Percentiles rank a stretch among this genome's conserved stretches.
phyloP scores from a whole-genome alignment of 2,797 vertebrate species.

The Megaceryle alcyon region DNA sequence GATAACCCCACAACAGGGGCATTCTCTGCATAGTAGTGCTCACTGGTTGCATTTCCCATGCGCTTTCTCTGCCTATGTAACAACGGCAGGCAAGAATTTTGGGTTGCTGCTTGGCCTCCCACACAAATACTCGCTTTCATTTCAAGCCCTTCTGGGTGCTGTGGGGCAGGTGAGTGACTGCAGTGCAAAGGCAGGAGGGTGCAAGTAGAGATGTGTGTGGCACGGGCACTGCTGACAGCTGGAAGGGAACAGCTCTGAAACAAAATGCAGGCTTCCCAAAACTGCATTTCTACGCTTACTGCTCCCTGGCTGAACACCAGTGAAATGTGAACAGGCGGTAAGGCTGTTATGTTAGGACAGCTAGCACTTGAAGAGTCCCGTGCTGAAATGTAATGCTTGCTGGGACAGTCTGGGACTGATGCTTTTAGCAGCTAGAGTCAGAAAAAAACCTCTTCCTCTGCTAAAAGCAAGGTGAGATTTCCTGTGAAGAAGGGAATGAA shows the following conservation, averaged over 20 bases:
- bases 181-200: rapidly evolving
- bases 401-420: background rate
- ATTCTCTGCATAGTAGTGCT: background rate
- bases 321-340: background rate
- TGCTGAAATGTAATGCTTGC: background rate
- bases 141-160: background rate
- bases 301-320: background rate
- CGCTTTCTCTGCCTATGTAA: background rate
- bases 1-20: background rate
- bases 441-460: background rate
- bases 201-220: rapidly evolving
- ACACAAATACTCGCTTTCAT: background rate
- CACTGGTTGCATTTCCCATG: background rate
- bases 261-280: too few species aligned
- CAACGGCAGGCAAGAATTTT: background rate
- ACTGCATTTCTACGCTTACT: rapidly evolving
- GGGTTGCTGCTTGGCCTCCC: background rate
- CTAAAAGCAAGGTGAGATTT: background rate
- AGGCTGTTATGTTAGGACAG: background rate
- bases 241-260: background rate
- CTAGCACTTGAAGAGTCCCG: background rate
- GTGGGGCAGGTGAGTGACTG: rapidly evolving
- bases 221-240: rapidly evolving
- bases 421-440: rapidly evolving
- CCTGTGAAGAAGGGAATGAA: background rate